Evolutionary conservation across 2,888 invertebrate genomes (phyloP), one percentile per base, ranked within the genome.

Genomic region (Hipparchia semele): DNA sequence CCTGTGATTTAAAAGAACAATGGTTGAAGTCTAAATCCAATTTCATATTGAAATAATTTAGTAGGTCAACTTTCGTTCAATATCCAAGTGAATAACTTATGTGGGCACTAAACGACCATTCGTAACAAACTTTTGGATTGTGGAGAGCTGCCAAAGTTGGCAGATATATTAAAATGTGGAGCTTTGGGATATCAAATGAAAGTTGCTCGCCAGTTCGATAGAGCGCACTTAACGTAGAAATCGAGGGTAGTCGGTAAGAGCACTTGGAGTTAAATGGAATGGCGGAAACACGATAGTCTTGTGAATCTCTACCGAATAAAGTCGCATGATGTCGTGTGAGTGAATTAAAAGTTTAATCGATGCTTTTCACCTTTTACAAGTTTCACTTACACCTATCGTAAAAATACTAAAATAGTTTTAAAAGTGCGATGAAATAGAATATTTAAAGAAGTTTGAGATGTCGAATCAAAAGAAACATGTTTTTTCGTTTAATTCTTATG

Each of bases 221-320:
- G 86, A 84, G 84, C 83, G 82, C 83, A 87, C 87, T 88, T 85
- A 82, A 83, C 83, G 82, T 82, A 83, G 90, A 87, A 23, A 87
- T 87, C 79, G 82, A 88, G 87, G 86, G 87, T 87, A 86, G 83
- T 81, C 80, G 77, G 77, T 82, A 81, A 92, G 90, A 84, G 88
- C 87, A 87, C 89, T 88, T 80, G 79, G 75, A 80, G 79, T 80
- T 79, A 82, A 87, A 87, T 88, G 87, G 86, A 83, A 82, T 82
- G 84, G 79, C 83, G 82, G 89, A 87, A 90, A 91, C 82, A 77
- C 81, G 90, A 92, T 91, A 90, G 87, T 84, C 86, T 88, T 87
- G 88, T 84, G 83, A 84, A 86, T 85, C 82, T 81, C 80, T 82
- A 81, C 79, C 75, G 79, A 84, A 84, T 81, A 82, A 79, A 81